These are phyloP conservation scores for Armadillidium nasatum DNA, from an alignment of 1,140 invertebrate genomes.

Conservation along the genomic window DNA sequence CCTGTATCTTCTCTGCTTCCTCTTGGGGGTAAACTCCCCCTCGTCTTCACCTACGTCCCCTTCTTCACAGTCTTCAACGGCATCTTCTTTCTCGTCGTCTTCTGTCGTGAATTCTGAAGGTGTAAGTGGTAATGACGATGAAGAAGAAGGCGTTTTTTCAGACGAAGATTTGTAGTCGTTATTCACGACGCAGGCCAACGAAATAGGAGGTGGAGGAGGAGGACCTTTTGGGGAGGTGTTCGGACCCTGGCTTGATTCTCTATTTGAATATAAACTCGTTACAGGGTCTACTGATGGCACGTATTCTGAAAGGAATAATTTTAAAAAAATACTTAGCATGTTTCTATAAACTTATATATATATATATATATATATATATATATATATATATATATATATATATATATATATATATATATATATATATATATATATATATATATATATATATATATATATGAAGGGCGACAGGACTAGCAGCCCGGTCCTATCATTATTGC, in stretches of 20 bases:
- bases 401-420: conserved; percentile 6
- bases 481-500: too few species aligned
- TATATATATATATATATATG: neutral
- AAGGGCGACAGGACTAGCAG: too few species aligned
- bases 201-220: too few species aligned
- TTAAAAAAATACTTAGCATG: neutral
- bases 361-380: neutral
- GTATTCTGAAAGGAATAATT: too few species aligned
- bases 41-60: conserved; percentile 65
- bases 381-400: conserved; percentile 6
- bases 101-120: conserved; percentile 20
- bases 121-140: too few species aligned
- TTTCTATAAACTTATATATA: too few species aligned
- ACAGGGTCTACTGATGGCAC: neutral
- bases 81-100: conserved; percentile 36
- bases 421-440: conserved; percentile 2
- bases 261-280: neutral
- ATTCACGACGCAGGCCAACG: neutral
- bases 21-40: conserved; percentile 69
- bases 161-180: neutral
- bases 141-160: too few species aligned
- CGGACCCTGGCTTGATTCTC: neutral
- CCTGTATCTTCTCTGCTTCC: conserved; percentile 84
- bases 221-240: neutral
- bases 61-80: conserved; percentile 44